Conservation (phyloP, 2,113 vertebrate species). For the Tetrax tetrax region DNA sequence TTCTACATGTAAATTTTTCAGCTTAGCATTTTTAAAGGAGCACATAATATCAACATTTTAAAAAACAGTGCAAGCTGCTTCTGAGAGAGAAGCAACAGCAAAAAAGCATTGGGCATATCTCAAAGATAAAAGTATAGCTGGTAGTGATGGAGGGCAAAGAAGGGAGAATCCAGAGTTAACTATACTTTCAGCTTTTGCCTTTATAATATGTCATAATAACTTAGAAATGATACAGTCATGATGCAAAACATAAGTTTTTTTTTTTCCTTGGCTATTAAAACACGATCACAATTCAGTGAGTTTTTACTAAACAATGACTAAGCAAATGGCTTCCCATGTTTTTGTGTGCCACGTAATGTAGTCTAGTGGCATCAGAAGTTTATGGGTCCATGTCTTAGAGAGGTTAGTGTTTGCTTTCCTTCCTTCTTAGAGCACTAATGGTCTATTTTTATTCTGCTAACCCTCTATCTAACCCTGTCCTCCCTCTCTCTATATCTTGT, state of each 20-base stretch:
- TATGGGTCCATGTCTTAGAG: background rate
- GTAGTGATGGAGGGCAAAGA: background rate
- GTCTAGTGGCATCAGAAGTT: background rate
- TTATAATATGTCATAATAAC: background rate
- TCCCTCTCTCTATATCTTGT: background rate
- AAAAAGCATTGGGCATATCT: background rate
- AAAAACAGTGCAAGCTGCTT: background rate
- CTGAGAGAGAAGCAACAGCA: background rate
- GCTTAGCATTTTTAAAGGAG: background rate
- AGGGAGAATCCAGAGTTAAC: background rate
- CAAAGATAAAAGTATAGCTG: background rate
- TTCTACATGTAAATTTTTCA: constrained; percentile 23
- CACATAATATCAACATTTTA: background rate
- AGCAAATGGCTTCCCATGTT: background rate
- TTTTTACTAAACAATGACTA: background rate
- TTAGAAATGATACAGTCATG: background rate
- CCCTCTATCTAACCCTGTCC: background rate
- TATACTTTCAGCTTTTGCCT: background rate
- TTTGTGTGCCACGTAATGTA: background rate
- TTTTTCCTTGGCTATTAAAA: background rate
- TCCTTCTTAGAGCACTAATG: background rate
- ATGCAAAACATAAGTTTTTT: background rate
- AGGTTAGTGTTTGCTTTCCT: background rate
- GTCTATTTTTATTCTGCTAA: background rate
- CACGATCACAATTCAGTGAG: background rate